Percentiles rank a stretch among this genome's conserved stretches.
Evolutionary conservation across 2,797 vertebrate species (phyloP).

Genomic region (Hyperoplus lanceolatus): DNA sequence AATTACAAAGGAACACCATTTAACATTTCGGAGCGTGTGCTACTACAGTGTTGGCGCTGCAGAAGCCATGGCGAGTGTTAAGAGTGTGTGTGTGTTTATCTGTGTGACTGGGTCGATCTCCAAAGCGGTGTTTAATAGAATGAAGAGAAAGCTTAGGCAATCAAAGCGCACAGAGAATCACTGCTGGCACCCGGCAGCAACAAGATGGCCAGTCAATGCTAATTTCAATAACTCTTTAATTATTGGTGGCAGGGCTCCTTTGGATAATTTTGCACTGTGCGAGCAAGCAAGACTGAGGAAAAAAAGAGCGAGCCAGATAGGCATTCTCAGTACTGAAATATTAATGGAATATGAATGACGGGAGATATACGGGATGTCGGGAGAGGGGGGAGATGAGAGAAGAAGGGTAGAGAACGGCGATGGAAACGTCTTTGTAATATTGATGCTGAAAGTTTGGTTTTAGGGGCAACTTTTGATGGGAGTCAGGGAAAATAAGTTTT

Average conservation of each 20-base stretch:
- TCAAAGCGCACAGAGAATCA: conserved; percentile 64
- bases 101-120: conserved; percentile 40
- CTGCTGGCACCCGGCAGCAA: conserved; percentile 61
- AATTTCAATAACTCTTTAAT: conserved; percentile 81
- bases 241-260: conserved; percentile 74
- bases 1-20: not conserved
- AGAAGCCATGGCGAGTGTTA: not conserved
- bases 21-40: not conserved
- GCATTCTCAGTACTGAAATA: conserved; percentile 64
- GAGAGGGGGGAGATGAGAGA: conserved; percentile 4
- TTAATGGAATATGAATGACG: conserved; percentile 71
- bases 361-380: conserved; percentile 27
- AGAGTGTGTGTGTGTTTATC: conserved; percentile 33
- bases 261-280: conserved; percentile 58
- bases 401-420: conserved; percentile 8
- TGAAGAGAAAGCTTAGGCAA: conserved; percentile 56
- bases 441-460: conserved; percentile 52
- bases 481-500: conserved; percentile 7
- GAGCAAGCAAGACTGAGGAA: conserved; percentile 31
- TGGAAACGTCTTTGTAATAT: conserved; percentile 58
- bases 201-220: conserved; percentile 73
- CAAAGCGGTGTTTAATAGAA: conserved; percentile 56
- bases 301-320: conserved; percentile 28
- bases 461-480: conserved; percentile 24
- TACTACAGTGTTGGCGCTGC: not conserved